A percentile compares a stretch with the other conserved stretches of the same genome.
Conservation (phyloP, 2,888 invertebrate genomes). For the Plemyria rubiginata region DNA sequence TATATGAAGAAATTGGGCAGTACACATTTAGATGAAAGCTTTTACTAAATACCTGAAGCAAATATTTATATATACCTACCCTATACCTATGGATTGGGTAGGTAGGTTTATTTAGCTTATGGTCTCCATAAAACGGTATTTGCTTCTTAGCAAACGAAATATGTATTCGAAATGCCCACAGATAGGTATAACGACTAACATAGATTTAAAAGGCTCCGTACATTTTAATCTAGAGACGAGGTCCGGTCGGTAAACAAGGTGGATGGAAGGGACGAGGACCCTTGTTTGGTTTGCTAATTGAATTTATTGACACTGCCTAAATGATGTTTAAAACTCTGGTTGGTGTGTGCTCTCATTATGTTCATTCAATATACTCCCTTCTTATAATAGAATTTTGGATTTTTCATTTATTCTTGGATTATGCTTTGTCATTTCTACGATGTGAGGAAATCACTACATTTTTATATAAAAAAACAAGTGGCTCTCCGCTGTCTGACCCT, state of each 20-base stretch:
- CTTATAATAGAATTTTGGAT: neutral
- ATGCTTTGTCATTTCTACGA: no score
- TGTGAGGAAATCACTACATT: no score
- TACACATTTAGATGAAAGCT: no score
- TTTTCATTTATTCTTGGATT: no score
- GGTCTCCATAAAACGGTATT: neutral
- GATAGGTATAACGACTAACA: constrained; percentile 9
- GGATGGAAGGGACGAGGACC: constrained; percentile 54
- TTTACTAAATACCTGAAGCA: no score
- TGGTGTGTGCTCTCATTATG: constrained; percentile 59
- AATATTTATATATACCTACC: no score
- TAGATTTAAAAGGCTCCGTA: constrained; percentile 37
- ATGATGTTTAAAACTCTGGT: constrained; percentile 68
- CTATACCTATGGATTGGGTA: no score
- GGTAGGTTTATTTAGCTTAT: no score
- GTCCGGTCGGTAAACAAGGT: constrained; percentile 63
- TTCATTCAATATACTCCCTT: constrained; percentile 5
- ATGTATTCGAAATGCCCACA: neutral
- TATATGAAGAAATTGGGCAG: no score
- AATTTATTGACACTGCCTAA: constrained; percentile 78
- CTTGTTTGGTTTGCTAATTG: constrained; percentile 79
- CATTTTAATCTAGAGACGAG: constrained; percentile 48
- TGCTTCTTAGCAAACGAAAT: neutral
- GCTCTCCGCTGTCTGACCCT: no score
- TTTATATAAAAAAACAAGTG: no score